Evolutionary conservation across 30 jellyfish, hydroid and myxozoan species (phyloP).

Genomic region (Turritopsis rubra): DNA sequence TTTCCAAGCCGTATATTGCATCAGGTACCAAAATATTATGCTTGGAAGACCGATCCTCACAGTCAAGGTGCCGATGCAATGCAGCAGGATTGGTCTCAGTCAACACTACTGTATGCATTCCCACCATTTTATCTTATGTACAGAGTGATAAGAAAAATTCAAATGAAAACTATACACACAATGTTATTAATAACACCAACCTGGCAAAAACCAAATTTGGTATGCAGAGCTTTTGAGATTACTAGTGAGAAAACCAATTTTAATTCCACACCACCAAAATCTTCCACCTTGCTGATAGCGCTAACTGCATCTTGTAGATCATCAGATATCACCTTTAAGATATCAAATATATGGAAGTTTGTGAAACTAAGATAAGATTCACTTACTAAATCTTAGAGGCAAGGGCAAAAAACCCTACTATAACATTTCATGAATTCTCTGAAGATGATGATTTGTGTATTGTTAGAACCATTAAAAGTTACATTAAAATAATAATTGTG

Average conservation of each 20-base stretch:
- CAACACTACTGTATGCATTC: neutral
- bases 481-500: too few species aligned
- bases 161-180: neutral
- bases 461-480: neutral
- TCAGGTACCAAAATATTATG: neutral
- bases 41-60: slow-evolving; percentile 5
- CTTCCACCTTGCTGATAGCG: neutral
- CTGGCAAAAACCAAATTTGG: neutral
- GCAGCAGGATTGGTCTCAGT: neutral
- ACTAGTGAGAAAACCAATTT: neutral
- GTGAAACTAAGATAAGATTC: neutral
- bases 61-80: neutral
- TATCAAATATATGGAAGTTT: neutral
- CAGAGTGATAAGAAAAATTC: neutral
- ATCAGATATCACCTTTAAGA: neutral
- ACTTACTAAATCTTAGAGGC: neutral
- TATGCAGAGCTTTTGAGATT: neutral
- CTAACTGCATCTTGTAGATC: neutral
- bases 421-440: neutral
- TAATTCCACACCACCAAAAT: neutral
- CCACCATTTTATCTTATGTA: neutral
- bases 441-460: neutral
- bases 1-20: neutral
- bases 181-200: neutral
- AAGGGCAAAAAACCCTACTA: neutral